These are phyloP conservation scores for Calliphora vicina DNA, from an alignment of 1,140 invertebrate species.

Conservation along the genomic window DNA sequence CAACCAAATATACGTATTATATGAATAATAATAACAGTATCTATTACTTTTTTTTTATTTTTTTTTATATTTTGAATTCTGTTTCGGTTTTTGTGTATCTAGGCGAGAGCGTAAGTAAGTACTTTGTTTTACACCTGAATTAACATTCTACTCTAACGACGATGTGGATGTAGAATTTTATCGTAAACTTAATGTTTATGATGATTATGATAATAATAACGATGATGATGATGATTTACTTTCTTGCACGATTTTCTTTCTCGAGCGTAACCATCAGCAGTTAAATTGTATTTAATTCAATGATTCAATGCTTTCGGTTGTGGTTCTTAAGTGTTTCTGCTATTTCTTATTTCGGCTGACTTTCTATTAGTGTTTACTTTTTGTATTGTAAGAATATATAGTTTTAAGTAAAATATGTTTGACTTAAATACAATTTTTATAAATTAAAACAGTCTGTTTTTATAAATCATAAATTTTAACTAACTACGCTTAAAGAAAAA, in stretches of 20 bases:
- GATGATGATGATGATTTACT: neutral
- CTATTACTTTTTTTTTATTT: neutral
- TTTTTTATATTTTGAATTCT: neutral
- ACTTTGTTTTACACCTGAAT: conserved; percentile 29
- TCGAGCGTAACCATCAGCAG: conserved; percentile 18
- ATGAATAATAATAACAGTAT: neutral
- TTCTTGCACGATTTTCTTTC: conserved; percentile 20
- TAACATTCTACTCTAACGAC: neutral
- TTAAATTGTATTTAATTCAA: conserved; percentile 19
- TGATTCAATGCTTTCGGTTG: conserved; percentile 3
- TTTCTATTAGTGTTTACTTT: neutral
- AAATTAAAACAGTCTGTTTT: too few species aligned
- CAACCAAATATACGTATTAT: neutral
- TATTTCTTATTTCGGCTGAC: neutral
- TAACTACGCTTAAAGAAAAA: too few species aligned
- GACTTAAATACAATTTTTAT: too few species aligned
- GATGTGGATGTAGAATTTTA: neutral
- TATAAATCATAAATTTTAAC: too few species aligned
- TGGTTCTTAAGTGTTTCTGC: neutral
- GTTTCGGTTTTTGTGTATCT: neutral
- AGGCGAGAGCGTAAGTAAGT: neutral
- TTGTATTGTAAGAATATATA: too few species aligned
- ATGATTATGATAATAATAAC: neutral
- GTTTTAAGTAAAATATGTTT: too few species aligned
- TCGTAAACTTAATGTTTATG: neutral